These are phyloP conservation scores for Psophia crepitans DNA, from an alignment of 2,113 vertebrate species.

Conservation along the genomic window DNA sequence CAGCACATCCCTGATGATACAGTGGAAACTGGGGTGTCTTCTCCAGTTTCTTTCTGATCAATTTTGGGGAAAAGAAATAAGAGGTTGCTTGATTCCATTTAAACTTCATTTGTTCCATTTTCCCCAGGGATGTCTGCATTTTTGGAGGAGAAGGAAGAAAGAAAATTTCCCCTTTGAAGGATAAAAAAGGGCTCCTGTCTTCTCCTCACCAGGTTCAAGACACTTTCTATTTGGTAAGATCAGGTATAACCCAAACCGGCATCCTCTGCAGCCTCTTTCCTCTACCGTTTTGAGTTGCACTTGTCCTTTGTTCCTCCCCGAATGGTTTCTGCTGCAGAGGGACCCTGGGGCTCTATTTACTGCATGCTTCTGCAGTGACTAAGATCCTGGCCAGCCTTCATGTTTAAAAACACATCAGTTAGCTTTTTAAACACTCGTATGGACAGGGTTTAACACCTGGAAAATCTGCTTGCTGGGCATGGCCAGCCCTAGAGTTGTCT, in stretches of 20 bases:
- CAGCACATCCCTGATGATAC: neutral
- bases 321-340: neutral
- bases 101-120: neutral
- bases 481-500: neutral
- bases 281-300: neutral
- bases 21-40: neutral
- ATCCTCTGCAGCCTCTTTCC: neutral
- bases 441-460: neutral
- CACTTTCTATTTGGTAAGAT: neutral
- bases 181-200: neutral
- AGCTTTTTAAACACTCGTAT: neutral
- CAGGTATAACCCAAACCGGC: neutral
- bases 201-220: neutral
- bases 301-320: neutral
- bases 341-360: neutral
- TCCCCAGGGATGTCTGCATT: neutral
- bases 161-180: neutral
- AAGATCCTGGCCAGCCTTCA: neutral
- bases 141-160: neutral
- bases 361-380: neutral
- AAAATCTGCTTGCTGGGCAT: neutral
- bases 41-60: neutral
- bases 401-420: neutral
- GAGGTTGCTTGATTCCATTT: neutral
- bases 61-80: neutral